phyloP scores from a whole-genome alignment of 2,888 invertebrate species.

The Tupiocoris notatus region DNA sequence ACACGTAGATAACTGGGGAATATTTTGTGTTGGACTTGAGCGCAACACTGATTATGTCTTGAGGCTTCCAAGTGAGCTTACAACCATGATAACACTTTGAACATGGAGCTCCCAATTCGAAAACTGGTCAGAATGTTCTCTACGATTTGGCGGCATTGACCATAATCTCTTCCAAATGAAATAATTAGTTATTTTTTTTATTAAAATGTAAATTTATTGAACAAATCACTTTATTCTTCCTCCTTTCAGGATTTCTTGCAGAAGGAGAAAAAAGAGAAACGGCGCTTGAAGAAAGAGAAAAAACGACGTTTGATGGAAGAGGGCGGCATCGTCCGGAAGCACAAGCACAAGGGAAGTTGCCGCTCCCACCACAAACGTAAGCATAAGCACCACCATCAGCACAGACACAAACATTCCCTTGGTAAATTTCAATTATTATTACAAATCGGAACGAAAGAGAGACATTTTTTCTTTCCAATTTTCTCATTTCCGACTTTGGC shows the following conservation, averaged over 20 bases:
- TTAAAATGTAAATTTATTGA: too few relatives aligned
- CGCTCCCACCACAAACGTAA: slow-evolving; percentile 68
- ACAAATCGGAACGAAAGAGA: background rate
- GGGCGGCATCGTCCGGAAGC: slow-evolving; percentile 62
- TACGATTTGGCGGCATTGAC: too few relatives aligned
- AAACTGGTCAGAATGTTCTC: too few relatives aligned
- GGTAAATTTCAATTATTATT: slow-evolving; percentile 43
- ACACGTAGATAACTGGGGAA: too few relatives aligned
- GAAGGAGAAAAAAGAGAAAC: slow-evolving; percentile 55
- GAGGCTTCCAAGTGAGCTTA: too few relatives aligned
- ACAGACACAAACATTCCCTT: slow-evolving; percentile 60
- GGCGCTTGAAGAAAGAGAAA: slow-evolving; percentile 66
- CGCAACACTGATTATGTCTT: too few relatives aligned
- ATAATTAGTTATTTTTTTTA: too few relatives aligned
- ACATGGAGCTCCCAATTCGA: too few relatives aligned
- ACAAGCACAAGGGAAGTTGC: slow-evolving; percentile 50
- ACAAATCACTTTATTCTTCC: too few relatives aligned
- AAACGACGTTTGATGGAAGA: slow-evolving; percentile 57
- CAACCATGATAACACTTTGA: too few relatives aligned
- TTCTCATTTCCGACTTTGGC: background rate
- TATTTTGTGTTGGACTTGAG: too few relatives aligned
- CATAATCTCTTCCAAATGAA: too few relatives aligned
- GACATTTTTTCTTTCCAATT: background rate
- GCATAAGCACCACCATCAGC: slow-evolving; percentile 75
- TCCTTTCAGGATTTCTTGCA: slow-evolving; percentile 44